Conservation (phyloP, 2,113 vertebrate species). For the Neotoma lepida region DNA sequence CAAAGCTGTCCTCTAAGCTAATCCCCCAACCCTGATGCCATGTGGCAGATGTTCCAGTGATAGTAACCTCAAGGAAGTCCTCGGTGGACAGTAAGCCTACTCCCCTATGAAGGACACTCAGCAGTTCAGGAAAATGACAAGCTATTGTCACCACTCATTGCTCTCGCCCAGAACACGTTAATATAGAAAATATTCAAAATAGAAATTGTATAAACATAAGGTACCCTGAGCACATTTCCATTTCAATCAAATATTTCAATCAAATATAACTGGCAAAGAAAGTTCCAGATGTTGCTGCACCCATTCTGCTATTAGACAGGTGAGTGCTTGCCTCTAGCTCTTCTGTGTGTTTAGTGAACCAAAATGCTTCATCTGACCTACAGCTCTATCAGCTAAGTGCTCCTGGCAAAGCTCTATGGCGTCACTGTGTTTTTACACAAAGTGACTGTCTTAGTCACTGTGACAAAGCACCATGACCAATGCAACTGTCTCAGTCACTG, state of each 20-base stretch:
- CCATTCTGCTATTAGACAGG: not conserved
- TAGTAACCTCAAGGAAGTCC: not conserved
- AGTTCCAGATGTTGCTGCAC: not conserved
- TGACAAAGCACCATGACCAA: not conserved
- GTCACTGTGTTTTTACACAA: not conserved
- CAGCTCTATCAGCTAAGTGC: not conserved
- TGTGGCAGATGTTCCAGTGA: not conserved
- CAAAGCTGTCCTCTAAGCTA: not conserved
- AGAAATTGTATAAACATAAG: not conserved
- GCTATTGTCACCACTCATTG: not conserved
- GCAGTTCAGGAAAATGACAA: not conserved
- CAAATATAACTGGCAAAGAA: not conserved
- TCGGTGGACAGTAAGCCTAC: not conserved
- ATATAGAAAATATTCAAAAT: not conserved
- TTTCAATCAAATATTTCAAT: no score
- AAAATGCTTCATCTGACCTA: not conserved
- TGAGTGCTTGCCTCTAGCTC: not conserved
- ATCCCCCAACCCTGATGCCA: no score
- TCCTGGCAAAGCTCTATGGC: not conserved
- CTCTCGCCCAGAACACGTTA: not conserved
- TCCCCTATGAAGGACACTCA: not conserved
- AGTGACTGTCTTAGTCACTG: not conserved
- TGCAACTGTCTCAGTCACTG: not conserved
- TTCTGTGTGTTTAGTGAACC: not conserved
- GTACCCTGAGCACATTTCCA: not conserved